A percentile compares a stretch with the other conserved stretches of the same genome.
phyloP scores from a whole-genome alignment of 2,888 invertebrate species.

The Ischnus inquisitorius region DNA sequence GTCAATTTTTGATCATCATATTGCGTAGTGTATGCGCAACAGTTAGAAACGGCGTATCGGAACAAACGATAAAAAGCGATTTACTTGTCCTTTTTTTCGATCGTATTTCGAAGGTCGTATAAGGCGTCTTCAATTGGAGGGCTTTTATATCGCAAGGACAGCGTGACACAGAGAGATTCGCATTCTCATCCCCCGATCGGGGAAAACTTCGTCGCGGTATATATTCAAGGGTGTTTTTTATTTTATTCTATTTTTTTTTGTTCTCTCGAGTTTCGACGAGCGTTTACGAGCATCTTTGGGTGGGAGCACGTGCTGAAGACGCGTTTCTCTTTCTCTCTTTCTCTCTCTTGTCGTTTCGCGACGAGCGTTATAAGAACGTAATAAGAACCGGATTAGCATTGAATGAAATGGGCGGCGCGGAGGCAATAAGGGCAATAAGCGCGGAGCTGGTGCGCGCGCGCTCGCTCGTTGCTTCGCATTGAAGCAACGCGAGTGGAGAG shows the following conservation, averaged over 20 bases:
- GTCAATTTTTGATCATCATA: background rate
- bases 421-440: conserved; percentile 78
- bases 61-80: background rate
- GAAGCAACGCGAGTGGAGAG: conserved; percentile 26
- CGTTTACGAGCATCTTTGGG: conserved; percentile 61
- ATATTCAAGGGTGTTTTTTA: conserved; percentile 44
- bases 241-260: conserved; percentile 25
- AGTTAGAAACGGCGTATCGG: background rate
- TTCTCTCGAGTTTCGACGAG: conserved; percentile 2
- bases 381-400: conserved; percentile 85
- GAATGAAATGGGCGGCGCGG: conserved; percentile 84
- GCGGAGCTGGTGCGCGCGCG: conserved; percentile 62
- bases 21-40: conserved; percentile 9
- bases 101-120: background rate
- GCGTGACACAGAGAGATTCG: conserved; percentile 20
- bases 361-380: conserved; percentile 83
- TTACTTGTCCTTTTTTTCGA: background rate
- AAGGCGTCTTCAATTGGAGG: conserved; percentile 18
- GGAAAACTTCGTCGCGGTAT: conserved; percentile 39
- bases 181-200: conserved; percentile 43
- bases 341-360: conserved; percentile 69
- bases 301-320: conserved; percentile 71
- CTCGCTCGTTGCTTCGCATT: conserved; percentile 45
- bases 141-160: conserved; percentile 22
- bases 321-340: conserved; percentile 36